Base-by-base conservation (phyloP, 2,797 vertebrate species). In the Syngnathus acus region DNA sequence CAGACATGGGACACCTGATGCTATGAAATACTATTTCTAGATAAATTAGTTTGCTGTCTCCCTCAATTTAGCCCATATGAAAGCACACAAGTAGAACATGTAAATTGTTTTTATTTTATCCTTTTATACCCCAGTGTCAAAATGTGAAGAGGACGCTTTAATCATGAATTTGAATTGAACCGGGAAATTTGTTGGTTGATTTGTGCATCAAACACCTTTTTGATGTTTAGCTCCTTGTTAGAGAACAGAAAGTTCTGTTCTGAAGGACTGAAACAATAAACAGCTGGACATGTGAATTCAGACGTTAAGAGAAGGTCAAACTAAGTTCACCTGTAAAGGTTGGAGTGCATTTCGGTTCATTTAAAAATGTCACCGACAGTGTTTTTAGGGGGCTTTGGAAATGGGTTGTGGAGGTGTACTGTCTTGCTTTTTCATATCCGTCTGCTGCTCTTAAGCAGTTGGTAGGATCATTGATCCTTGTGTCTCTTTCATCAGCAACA, bases 401-500 rank as follows among this genome's bases (percentile, higher is more conserved):
- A 16, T 14, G 13, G 16, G 45, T 14, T 48, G 45, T 16, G 45
- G 17, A 32, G 26, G 26, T 32, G 26, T 32, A 32, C 26, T 47
- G 45, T 14, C 4, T 47, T 47, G 14, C 14, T 48, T 16, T 48
- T 48, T 48, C 45, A 48, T 2, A 6, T 17, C 45, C 16, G 6
- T 48, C 16, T 16, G 16, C 16, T 19, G 16, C 6, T 48, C 5
- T 1, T 16, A 48, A 48, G 3, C 26, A 32, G 26, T 32, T 32
- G 26, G 26, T 32, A 32, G 26, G 26, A 32, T 32, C 26, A 32
- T 63, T 21, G 66, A 87, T 7, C 45, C 84, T 83, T 85, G 82
- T 54, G 66, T 51, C 9, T 89, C 83, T 78, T 68, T 78, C 75
- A 63, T 51, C 75, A 80, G 69, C 50, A 51, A 21, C 72, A 69